A percentile compares a stretch with the other conserved stretches of the same genome.
These are phyloP conservation scores for Rhadina sibilatrix DNA, from an alignment of 2,113 vertebrate species.

Conservation along the genomic window DNA sequence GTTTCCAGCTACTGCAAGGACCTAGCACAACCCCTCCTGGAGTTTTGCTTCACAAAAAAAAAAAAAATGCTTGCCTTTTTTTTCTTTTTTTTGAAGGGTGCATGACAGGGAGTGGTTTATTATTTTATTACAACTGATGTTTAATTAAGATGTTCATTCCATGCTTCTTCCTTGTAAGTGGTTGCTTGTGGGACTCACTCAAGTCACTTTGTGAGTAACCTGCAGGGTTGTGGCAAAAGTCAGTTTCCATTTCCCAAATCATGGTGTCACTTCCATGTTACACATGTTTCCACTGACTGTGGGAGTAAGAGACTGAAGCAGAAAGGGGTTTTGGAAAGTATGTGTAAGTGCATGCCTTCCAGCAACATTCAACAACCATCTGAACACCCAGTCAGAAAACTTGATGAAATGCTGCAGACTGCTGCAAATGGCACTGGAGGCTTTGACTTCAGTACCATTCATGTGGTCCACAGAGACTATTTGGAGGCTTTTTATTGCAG, in stretches of 20 bases:
- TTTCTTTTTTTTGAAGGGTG: not conserved
- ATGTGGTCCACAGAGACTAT: not conserved
- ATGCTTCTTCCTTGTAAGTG: not conserved
- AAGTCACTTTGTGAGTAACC: not conserved
- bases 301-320: not conserved
- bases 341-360: accelerated
- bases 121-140: not conserved
- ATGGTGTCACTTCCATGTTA: not conserved
- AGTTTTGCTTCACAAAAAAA: not conserved
- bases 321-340: not conserved
- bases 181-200: not conserved
- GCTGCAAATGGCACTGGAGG: not conserved
- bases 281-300: not conserved
- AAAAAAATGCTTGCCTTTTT: not conserved
- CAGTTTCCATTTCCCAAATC: not conserved
- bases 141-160: not conserved
- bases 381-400: not conserved
- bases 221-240: not conserved
- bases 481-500: not conserved
- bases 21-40: not conserved
- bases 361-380: not conserved
- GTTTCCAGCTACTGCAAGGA: not conserved
- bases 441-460: not conserved
- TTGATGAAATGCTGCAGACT: not conserved
- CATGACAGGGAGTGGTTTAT: not conserved